Evolutionary conservation across 2,113 vertebrate genomes (phyloP).

Genomic region (Xiphophorus hellerii): DNA sequence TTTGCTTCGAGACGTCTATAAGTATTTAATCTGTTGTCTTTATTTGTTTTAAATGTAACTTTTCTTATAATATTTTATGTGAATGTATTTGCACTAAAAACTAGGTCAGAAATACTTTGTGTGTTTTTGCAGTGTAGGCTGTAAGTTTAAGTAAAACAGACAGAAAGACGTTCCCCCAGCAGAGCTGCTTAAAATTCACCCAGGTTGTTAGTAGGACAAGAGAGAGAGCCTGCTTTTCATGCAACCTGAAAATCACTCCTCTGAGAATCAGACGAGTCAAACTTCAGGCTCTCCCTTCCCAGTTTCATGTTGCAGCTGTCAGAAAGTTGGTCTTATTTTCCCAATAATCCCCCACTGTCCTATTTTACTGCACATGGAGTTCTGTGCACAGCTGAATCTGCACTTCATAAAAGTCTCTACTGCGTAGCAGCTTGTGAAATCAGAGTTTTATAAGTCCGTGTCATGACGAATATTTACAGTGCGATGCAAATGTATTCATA

Average conservation of each 20-base stretch:
- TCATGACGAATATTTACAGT: neutral
- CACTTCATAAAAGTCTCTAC: no score
- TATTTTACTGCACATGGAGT: conserved; percentile 26
- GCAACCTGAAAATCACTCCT: conserved; percentile 5
- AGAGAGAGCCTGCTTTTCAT: conserved; percentile 8
- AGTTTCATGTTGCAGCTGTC: conserved; percentile 20
- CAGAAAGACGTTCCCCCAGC: neutral
- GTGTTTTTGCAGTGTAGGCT: no score
- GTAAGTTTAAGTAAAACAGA: conserved; percentile 5
- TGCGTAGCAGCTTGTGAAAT: no score
- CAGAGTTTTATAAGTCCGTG: neutral
- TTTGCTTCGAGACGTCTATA: neutral
- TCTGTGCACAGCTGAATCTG: neutral
- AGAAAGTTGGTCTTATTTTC: conserved; percentile 26
- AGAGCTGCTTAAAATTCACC: conserved; percentile 8
- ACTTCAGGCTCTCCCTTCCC: conserved; percentile 27
- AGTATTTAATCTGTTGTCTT: neutral
- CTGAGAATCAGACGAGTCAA: neutral
- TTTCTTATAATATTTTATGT: conserved; percentile 2
- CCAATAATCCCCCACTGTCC: conserved; percentile 68
- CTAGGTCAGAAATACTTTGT: no score
- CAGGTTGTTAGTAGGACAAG: conserved; percentile 21
- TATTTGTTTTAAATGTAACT: neutral
- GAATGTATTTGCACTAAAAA: neutral
- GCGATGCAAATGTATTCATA: neutral